phyloP scores from a whole-genome alignment of 2,797 vertebrate genomes.

The Spinus olivaceus region DNA sequence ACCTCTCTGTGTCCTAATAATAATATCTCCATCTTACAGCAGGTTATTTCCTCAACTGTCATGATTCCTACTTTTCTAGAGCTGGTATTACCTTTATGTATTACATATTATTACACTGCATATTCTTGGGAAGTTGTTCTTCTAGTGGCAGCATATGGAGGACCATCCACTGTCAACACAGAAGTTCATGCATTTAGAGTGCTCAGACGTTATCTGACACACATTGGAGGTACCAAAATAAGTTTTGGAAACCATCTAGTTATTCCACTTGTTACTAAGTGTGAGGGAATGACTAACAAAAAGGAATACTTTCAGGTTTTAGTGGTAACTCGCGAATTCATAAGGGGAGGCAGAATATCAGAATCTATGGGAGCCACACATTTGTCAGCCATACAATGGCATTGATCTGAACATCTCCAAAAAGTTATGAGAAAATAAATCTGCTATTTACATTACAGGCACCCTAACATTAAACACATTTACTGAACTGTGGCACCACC shows the following conservation, averaged over 20 bases:
- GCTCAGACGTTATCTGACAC: conserved; percentile 3
- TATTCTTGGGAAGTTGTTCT: conserved; percentile 30
- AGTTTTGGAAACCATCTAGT: conserved; percentile 32
- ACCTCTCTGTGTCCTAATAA: not conserved
- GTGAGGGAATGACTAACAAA: not conserved
- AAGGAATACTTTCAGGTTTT: not conserved
- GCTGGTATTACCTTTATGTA: conserved; percentile 18
- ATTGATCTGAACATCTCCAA: conserved; percentile 7
- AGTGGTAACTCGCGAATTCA: not conserved
- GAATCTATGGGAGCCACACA: not conserved
- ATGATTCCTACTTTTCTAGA: not conserved
- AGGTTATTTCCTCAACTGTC: not conserved
- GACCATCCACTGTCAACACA: conserved; percentile 22
- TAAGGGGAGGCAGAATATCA: not conserved
- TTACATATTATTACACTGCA: not conserved
- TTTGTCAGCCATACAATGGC: not conserved
- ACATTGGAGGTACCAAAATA: not conserved
- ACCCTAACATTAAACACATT: conserved; percentile 2
- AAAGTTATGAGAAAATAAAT: conserved; percentile 42
- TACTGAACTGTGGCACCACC: not conserved
- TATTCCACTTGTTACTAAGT: conserved; percentile 8
- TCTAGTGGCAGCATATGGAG: conserved; percentile 22
- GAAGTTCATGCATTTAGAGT: conserved; percentile 14
- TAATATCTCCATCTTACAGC: not conserved
- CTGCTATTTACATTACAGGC: conserved; percentile 33